These are phyloP conservation scores for Lypha dubia DNA, from an alignment of 2,888 invertebrate genomes.

Conservation along the genomic window DNA sequence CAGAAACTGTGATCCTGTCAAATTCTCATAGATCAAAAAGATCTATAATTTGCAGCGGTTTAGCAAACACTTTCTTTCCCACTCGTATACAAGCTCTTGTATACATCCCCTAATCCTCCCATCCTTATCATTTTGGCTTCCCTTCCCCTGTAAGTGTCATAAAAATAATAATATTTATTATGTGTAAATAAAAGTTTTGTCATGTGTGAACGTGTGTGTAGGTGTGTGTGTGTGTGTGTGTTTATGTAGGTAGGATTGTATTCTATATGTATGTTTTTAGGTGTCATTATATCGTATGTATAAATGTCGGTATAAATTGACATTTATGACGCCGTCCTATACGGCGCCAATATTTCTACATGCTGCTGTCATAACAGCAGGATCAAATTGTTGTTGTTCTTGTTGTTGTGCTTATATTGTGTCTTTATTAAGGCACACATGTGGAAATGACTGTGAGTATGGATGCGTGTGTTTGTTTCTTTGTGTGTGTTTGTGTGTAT, in stretches of 20 bases:
- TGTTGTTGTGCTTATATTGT: conserved; percentile 19
- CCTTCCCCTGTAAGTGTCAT: background rate
- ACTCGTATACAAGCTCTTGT: too few species aligned
- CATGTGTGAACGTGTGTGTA: background rate
- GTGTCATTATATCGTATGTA: conserved; percentile 39
- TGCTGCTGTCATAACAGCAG: conserved; percentile 68
- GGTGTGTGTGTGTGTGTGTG: background rate
- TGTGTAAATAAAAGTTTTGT: conserved; percentile 13
- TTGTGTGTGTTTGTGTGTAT: background rate
- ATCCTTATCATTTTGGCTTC: too few species aligned
- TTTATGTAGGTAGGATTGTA: background rate
- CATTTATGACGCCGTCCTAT: conserved; percentile 75
- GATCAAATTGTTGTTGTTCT: conserved; percentile 43
- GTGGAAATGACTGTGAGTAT: background rate
- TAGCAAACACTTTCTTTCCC: too few species aligned
- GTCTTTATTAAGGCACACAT: conserved; percentile 38
- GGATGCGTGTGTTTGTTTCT: background rate
- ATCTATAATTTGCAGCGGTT: too few species aligned
- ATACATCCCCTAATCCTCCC: too few species aligned
- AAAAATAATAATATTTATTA: background rate
- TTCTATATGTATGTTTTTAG: background rate
- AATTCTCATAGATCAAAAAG: too few species aligned
- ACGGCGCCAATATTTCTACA: conserved; percentile 79
- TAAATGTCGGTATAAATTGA: conserved; percentile 72
- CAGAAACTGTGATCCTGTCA: too few species aligned